These are phyloP conservation scores for Athetis lepigone DNA, from an alignment of 2,888 invertebrate species.

Conservation along the genomic window DNA sequence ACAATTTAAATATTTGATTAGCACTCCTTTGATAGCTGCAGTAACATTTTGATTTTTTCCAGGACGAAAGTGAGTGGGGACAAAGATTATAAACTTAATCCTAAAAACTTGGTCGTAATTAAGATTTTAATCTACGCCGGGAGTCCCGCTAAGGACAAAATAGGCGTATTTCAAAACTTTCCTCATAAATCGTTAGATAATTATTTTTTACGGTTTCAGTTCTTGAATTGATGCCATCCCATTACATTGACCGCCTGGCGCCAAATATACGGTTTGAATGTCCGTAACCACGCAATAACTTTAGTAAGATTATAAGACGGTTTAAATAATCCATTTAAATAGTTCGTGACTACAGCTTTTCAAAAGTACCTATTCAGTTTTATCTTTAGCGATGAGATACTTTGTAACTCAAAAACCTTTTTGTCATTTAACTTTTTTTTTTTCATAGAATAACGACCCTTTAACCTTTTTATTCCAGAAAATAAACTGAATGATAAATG, in stretches of 20 bases:
- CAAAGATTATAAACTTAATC: constrained; percentile 83
- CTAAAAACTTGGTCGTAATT: constrained; percentile 84
- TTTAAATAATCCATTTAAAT: constrained; percentile 1
- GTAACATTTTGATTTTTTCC: constrained; percentile 61
- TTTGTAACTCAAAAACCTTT: constrained; percentile 15
- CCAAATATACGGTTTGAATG: constrained; percentile 35
- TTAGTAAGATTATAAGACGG: constrained; percentile 2
- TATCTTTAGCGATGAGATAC: neutral
- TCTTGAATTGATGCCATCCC: constrained; percentile 56
- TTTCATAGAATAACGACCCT: neutral
- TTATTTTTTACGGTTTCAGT: constrained; percentile 74
- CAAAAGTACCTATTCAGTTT: neutral
- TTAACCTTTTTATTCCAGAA: constrained; percentile 5
- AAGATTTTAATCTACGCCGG: constrained; percentile 85
- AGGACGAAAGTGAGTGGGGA: constrained; percentile 70
- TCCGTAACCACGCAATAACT: constrained; percentile 23
- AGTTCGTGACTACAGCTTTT: neutral
- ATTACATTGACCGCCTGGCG: constrained; percentile 43
- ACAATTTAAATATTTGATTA: constrained; percentile 36
- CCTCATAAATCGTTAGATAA: constrained; percentile 82
- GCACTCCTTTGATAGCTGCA: constrained; percentile 9
- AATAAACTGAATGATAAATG: constrained; percentile 23
- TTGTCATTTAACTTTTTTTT: constrained; percentile 3
- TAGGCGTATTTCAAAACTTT: constrained; percentile 81
- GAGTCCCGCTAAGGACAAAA: constrained; percentile 76